These are phyloP conservation scores for Telenomus remus DNA, from an alignment of 1,140 invertebrate genomes.

Conservation along the genomic window DNA sequence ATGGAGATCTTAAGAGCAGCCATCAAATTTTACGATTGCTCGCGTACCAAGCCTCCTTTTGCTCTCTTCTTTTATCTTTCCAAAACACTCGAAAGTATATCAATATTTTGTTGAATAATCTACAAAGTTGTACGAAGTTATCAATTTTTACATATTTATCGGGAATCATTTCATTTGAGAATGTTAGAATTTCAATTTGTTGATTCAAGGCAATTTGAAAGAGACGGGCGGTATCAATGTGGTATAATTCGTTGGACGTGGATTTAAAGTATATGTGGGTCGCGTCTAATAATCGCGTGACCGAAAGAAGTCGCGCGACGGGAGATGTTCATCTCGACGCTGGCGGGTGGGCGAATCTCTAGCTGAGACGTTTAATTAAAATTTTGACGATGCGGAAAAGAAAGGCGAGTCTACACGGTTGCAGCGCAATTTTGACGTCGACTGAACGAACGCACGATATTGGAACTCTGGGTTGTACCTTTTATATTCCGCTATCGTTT, in stretches of 20 bases:
- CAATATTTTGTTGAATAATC: constrained; percentile 42
- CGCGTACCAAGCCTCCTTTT: constrained; percentile 23
- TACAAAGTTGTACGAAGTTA: constrained; percentile 13
- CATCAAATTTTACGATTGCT: constrained; percentile 54
- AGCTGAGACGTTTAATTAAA: constrained; percentile 66
- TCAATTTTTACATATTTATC: too few species aligned
- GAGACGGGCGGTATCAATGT: constrained; percentile 21
- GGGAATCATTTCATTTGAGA: too few species aligned
- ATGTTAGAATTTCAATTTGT: not conserved
- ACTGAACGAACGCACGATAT: constrained; percentile 49
- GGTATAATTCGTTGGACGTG: constrained; percentile 23
- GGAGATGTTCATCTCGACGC: constrained; percentile 61
- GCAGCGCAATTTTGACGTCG: constrained; percentile 41
- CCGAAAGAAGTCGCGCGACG: constrained; percentile 61
- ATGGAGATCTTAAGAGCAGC: constrained; percentile 43
- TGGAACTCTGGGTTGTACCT: constrained; percentile 49
- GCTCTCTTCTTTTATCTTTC: constrained; percentile 36
- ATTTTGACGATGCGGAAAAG: constrained; percentile 56
- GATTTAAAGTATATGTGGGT: constrained; percentile 27
- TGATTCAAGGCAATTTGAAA: constrained; percentile 12
- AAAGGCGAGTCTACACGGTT: constrained; percentile 26
- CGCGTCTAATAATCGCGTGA: constrained; percentile 62
- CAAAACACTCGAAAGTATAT: constrained; percentile 29
- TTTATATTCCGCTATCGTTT: constrained; percentile 54
- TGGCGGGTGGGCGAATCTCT: constrained; percentile 60